A percentile compares a stretch with the other conserved stretches of the same genome.
Conservation (phyloP, 2,113 vertebrate genomes). For the Campylomormyrus numenius region DNA sequence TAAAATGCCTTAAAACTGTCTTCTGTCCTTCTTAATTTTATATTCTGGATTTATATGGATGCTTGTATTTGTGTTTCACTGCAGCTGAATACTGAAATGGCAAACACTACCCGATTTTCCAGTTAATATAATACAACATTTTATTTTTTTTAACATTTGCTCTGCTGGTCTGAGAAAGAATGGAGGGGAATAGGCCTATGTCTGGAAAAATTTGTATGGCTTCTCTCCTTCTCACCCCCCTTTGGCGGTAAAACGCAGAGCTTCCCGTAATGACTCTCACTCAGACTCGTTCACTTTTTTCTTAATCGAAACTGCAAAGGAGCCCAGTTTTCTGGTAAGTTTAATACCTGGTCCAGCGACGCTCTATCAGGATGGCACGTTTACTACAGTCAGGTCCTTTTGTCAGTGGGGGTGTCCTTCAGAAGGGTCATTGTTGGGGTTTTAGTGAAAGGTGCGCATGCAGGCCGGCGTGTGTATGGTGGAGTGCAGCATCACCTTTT, state of each 20-base stretch:
- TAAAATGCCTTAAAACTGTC: not conserved
- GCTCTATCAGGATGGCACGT: not conserved
- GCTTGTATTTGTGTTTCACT: not conserved
- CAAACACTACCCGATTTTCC: not conserved
- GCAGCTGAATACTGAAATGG: not conserved
- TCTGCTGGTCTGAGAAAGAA: not conserved
- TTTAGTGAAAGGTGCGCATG: not conserved
- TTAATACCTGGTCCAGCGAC: not conserved
- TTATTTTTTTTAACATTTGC: not conserved
- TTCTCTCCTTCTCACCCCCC: not conserved
- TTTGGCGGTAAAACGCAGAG: not conserved
- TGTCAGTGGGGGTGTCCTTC: not conserved
- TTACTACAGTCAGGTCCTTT: not conserved
- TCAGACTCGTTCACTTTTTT: not conserved
- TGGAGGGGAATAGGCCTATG: not conserved
- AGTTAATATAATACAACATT: not conserved
- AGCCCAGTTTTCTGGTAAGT: not conserved
- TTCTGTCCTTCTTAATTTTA: not conserved
- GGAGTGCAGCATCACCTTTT: not conserved
- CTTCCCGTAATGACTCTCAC: not conserved
- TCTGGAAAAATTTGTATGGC: not conserved
- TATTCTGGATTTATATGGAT: not conserved
- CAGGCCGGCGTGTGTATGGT: not conserved
- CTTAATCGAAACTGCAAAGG: not conserved
- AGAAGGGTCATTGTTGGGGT: not conserved